Conservation (phyloP, 2,113 vertebrate genomes). For the Brienomyrus longianalis region DNA sequence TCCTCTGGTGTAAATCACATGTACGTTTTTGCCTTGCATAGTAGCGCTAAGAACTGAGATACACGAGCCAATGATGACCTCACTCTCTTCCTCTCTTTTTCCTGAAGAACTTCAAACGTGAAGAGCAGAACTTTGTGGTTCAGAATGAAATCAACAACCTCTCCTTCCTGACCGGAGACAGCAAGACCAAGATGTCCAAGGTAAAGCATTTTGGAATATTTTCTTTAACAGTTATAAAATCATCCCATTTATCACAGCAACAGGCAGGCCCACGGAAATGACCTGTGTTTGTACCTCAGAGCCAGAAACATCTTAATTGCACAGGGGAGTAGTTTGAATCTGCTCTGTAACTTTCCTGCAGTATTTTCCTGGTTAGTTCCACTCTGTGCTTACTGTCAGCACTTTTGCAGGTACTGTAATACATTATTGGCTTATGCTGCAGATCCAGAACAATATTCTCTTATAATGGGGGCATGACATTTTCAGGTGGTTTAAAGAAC, state of each 20-base stretch:
- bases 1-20: slow-evolving; percentile 97
- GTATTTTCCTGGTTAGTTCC: slow-evolving; percentile 7
- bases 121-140: slow-evolving; percentile 99
- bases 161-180: slow-evolving; percentile 94
- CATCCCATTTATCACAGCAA: not conserved
- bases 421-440: not conserved
- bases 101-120: slow-evolving; percentile 92
- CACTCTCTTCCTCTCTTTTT: not conserved
- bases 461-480: not conserved
- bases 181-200: slow-evolving; percentile 97
- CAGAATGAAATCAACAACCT: slow-evolving; percentile 99
- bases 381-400: slow-evolving; percentile 15
- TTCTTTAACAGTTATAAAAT: not conserved
- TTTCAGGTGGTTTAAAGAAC: not conserved
- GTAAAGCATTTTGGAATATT: slow-evolving; percentile 55
- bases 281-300: not conserved
- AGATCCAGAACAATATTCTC: not conserved
- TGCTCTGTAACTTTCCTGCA: not conserved
- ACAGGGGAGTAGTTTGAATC: not conserved
- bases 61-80: not conserved
- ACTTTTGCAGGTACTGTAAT: not conserved
- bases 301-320: slow-evolving; percentile 9
- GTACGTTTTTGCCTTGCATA: slow-evolving; percentile 58
- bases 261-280: not conserved
- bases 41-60: not conserved